Evolutionary conservation across 2,113 vertebrate genomes (phyloP), one percentile per base, ranked within the genome.

Genomic region (Sinosuthora webbiana): DNA sequence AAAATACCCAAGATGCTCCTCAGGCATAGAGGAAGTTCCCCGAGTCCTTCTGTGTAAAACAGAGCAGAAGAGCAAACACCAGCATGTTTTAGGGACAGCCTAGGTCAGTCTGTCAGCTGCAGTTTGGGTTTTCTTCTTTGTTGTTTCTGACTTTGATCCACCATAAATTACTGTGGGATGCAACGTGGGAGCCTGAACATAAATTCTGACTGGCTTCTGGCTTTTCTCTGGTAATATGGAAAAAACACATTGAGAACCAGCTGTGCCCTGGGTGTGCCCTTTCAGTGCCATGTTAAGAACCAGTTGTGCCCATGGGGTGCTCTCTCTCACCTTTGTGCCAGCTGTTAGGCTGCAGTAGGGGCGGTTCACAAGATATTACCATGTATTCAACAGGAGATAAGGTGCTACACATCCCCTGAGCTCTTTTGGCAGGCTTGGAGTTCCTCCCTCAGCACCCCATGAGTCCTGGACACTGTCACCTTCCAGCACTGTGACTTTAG

Each of bases 171-270:
- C 55, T 76, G 41, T 6, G 3, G 41, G 78, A 56, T 90, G 63
- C 68, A 76, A 1, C 0, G 0, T 37, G 42, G 23, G 18, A 15
- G 8, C 27, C 45, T 50, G 76, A 42, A 44, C 18, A 3, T 57
- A 23, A 91, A 67, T 87, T 85, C 30, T 39, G n/a, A 20, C 18
- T 24, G 21, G 13, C 37, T 73, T 76, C 85, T 89, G 76, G 65
- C 64, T 94, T 78, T 85, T 57, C 49, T 93, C 47, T 50, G 50
- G 24, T 80, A 57, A 15, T 42, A 3, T 25, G 11, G 71, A 39
- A 57, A 41, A 59, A 65, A 76, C 25, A 23, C 4, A 0, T 27
- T 42, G 49, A 69, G 70, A 85, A 30, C 10, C 17, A n/a, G 24
- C 49, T 62, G 47, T 45, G n/a, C 56, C 59, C 60, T n/a, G 50